A percentile compares a stretch with the other conserved stretches of the same genome.
phyloP scores from a whole-genome alignment of 2,797 vertebrate species.

The Hypotaenidia okinawae region DNA sequence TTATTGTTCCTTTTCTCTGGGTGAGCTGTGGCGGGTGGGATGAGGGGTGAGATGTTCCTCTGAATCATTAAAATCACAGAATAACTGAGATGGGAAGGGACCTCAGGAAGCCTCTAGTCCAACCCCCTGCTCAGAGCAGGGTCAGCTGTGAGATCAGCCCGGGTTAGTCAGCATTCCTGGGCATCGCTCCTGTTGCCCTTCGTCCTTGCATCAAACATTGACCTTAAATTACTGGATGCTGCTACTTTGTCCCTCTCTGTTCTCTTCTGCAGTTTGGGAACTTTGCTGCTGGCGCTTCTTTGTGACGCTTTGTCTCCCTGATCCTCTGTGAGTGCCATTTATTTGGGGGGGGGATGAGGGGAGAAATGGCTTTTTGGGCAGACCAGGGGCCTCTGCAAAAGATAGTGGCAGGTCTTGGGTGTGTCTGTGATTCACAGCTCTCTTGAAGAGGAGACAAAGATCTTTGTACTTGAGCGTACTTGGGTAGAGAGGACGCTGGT shows the following conservation, averaged over 20 bases:
- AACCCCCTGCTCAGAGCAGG: background rate
- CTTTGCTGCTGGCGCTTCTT: background rate
- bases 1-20: background rate
- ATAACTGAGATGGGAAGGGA: background rate
- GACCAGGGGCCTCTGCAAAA: background rate
- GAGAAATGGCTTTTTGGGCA: background rate
- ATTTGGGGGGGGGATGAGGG: background rate
- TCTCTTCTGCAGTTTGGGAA: background rate
- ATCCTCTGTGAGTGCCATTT: background rate
- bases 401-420: background rate
- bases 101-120: background rate
- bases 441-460: background rate
- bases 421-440: background rate
- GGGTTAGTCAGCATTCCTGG: slow-evolving; percentile 67
- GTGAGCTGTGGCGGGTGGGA: background rate
- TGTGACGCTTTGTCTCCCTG: background rate
- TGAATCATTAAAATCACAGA: background rate
- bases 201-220: background rate
- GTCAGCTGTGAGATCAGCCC: slow-evolving; percentile 8
- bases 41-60: background rate
- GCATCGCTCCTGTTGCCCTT: background rate
- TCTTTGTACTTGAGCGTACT: background rate
- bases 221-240: background rate
- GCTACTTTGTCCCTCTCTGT: background rate
- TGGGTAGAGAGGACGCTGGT: background rate